Percentiles rank a stretch among this genome's conserved stretches.
Conservation (phyloP, 1,140 invertebrate genomes). For the Drosophila pseudoobscura region DNA sequence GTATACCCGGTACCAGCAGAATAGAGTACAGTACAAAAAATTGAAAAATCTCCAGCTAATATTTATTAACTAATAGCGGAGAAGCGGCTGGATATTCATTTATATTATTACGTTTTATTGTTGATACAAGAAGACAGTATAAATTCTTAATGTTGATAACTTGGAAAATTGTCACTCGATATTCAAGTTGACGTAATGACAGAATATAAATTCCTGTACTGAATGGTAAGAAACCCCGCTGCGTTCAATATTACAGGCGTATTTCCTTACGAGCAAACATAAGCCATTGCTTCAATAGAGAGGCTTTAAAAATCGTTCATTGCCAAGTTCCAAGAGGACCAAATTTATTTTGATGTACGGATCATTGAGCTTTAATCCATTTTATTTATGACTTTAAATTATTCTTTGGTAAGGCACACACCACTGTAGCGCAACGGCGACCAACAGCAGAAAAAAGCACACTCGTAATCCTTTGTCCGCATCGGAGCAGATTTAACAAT, state of each 20-base stretch:
- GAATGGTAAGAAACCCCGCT: too few relatives aligned
- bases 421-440: constrained; percentile 23
- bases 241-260: too few relatives aligned
- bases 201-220: too few relatives aligned
- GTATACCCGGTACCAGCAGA: neutral
- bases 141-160: too few relatives aligned
- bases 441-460: constrained; percentile 30
- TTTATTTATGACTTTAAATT: constrained; percentile 74
- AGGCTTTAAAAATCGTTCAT: constrained; percentile 51
- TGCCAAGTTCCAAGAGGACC: constrained; percentile 33
- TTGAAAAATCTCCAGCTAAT: neutral
- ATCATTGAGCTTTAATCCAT: constrained; percentile 71
- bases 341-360: constrained; percentile 63
- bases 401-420: constrained; percentile 46
- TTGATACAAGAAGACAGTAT: too few relatives aligned
- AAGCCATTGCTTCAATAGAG: constrained; percentile 44
- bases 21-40: neutral
- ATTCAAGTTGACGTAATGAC: too few relatives aligned
- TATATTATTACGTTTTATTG: too few relatives aligned
- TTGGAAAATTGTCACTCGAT: too few relatives aligned
- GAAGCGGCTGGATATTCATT: too few relatives aligned
- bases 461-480: constrained; percentile 34
- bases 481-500: constrained; percentile 54
- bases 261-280: neutral
- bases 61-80: neutral